These are phyloP conservation scores for Caerostris extrusa DNA, from an alignment of 1,140 invertebrate species.

Conservation along the genomic window DNA sequence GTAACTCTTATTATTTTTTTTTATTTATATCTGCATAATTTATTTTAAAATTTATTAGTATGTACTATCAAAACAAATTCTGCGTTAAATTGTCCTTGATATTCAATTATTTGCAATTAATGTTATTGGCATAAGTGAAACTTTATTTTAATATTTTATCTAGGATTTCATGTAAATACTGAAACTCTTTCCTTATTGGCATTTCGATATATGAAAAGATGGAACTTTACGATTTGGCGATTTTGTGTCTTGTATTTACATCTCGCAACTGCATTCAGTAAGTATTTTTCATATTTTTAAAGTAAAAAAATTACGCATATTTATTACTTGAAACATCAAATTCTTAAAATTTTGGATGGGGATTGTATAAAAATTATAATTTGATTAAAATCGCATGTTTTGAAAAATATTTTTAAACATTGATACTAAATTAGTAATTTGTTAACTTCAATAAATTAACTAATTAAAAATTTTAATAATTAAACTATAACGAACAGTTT, in stretches of 20 bases:
- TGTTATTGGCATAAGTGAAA: background rate
- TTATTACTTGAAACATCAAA: background rate
- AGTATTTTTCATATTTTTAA: constrained; percentile 80
- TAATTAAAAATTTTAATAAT: no score
- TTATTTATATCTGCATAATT: no score
- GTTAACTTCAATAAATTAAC: no score
- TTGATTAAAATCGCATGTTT: background rate
- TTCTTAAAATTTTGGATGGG: background rate
- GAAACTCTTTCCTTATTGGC: constrained; percentile 91
- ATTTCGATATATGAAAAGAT: constrained; percentile 94
- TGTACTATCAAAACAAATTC: no score
- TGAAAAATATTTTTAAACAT: no score
- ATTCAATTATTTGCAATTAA: no score
- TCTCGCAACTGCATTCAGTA: constrained; percentile 93
- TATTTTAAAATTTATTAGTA: no score
- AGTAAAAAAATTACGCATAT: background rate
- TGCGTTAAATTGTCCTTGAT: no score
- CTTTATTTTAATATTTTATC: constrained; percentile 68
- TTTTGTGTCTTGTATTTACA: constrained; percentile 94
- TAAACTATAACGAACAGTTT: no score
- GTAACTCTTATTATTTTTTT: no score
- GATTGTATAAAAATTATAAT: background rate
- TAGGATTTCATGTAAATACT: constrained; percentile 91
- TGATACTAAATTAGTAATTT: no score
- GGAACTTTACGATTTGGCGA: constrained; percentile 95